phyloP scores from a whole-genome alignment of 2,888 invertebrate genomes.

The Chirona hameri region DNA sequence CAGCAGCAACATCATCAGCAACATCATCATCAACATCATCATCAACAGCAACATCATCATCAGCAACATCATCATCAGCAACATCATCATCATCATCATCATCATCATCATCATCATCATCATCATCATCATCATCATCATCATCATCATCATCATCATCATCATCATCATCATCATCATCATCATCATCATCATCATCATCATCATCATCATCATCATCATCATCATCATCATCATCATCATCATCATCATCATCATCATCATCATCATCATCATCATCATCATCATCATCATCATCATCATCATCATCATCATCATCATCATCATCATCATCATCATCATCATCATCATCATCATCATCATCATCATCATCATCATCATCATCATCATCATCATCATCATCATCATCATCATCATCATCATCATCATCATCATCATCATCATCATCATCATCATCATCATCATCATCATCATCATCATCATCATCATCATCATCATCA shows the following conservation, averaged over 20 bases:
- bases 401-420: constrained; percentile 22
- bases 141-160: constrained; percentile 22
- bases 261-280: constrained; percentile 22
- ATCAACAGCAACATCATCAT: no score
- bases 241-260: constrained; percentile 22
- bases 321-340: constrained; percentile 22
- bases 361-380: constrained; percentile 22
- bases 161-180: constrained; percentile 22
- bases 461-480: constrained; percentile 22
- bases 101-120: no score
- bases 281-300: constrained; percentile 22
- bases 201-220: constrained; percentile 22
- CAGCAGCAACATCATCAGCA: no score
- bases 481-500: constrained; percentile 22
- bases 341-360: constrained; percentile 22
- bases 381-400: constrained; percentile 22
- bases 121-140: constrained; percentile 22
- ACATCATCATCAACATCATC: no score
- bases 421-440: constrained; percentile 22
- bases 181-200: constrained; percentile 22
- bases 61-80: no score
- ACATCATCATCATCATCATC: no score
- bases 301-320: constrained; percentile 22
- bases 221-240: constrained; percentile 22
- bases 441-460: constrained; percentile 22